Evolutionary conservation across 1,140 invertebrate species (phyloP), one percentile per base, ranked within the genome.

Genomic region (Bradynema listronoti): DNA sequence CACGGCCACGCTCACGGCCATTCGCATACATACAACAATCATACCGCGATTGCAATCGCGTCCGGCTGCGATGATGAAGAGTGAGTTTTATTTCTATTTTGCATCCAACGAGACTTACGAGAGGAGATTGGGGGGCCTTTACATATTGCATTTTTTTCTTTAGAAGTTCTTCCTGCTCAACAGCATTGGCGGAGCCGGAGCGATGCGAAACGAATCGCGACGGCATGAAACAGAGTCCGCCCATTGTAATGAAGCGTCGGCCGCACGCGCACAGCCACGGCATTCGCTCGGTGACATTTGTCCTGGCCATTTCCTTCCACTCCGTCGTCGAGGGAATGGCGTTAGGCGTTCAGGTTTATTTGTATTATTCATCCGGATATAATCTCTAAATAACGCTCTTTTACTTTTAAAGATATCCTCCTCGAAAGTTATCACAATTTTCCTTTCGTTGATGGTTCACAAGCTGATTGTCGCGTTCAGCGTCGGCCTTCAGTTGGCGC

Each of bases 321-420:
- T 88, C 90, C 65, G 80, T 91, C 0, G 90, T 94, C 72, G 90
- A 94, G 83, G 90, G 90, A 0, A 79, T 89, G 49, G 86, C 88
- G 0, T 85, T 89, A 6, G 88, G 88, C 1, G 77, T 89, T 3
- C 87, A 88, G 70, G 80, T 80, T 39, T 22, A 55, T 43, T 39
- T 39, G 36, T 39, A 3, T 16, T 42, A 3, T 3, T 1, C 1
- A 42, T 22, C 22, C 6, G 11, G 1, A 7, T 56, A 11, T 56
- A 56, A 56, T 56, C 30, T 57, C 9, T 22, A 43, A 43, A n/a
- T 39, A 47, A 14, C 32, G 1, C 32, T 9, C 24, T 32, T 14
- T n/a, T n/a, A n/a, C 3, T 25, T 41, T 49, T 70, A 25, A 53
- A 72, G 70, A 52, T 61, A 5, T 65, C 81, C n/a, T 72, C 83